Percentiles rank a stretch among this genome's conserved stretches.
phyloP scores from a whole-genome alignment of 1,140 invertebrate species.

The Neuroterus valhalla region DNA sequence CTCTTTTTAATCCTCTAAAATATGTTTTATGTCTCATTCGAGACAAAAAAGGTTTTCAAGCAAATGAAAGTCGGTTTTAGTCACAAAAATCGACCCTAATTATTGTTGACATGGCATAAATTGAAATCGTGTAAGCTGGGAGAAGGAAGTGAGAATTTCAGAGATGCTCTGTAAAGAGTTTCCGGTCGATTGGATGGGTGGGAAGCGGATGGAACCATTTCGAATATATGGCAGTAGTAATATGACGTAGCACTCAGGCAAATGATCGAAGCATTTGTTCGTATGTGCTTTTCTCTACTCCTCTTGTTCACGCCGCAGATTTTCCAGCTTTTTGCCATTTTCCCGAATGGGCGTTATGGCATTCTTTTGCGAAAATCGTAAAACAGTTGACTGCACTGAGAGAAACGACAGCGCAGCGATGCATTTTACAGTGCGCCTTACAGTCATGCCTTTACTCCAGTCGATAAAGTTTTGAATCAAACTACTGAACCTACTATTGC shows the following conservation, averaged over 20 bases:
- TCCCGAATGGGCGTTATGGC: slow-evolving; percentile 19
- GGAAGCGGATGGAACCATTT: slow-evolving; percentile 18
- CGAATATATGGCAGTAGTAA: slow-evolving; percentile 21
- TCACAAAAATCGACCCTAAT: not conserved
- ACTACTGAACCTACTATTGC: not conserved
- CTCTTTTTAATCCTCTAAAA: too few relatives aligned
- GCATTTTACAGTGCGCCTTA: slow-evolving; percentile 3
- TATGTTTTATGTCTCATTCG: too few relatives aligned
- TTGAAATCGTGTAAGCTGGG: not conserved
- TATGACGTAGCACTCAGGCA: slow-evolving; percentile 24
- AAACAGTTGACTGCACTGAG: slow-evolving; percentile 17
- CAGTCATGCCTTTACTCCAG: not conserved
- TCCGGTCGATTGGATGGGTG: slow-evolving; percentile 16
- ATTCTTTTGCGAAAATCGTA: slow-evolving; percentile 16
- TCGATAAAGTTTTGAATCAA: slow-evolving; percentile 6
- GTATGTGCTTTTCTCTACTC: not conserved
- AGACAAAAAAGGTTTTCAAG: too few relatives aligned
- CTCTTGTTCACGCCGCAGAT: not conserved
- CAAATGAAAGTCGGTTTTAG: not conserved
- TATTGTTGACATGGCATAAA: not conserved
- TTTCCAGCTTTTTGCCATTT: slow-evolving; percentile 1
- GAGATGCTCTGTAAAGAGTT: not conserved
- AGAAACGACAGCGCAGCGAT: slow-evolving; percentile 22
- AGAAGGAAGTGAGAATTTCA: not conserved
- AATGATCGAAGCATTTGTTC: slow-evolving; percentile 21